Base-by-base conservation (phyloP, 2,113 vertebrate species). In the Tetrao urogallus region DNA sequence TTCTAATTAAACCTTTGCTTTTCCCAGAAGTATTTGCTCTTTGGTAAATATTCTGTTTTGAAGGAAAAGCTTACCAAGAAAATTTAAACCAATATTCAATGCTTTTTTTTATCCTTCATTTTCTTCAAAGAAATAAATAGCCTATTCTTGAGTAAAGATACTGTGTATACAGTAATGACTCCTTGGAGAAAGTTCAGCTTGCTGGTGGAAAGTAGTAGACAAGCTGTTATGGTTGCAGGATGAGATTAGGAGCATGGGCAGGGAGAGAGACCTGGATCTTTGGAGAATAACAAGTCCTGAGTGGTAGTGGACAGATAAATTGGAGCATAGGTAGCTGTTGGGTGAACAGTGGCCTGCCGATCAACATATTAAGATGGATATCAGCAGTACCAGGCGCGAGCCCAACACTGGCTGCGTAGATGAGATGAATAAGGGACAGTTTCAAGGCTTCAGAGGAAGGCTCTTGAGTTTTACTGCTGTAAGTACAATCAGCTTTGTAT, bases 271-370 rank as follows among this genome's bases (percentile, higher is more conserved):
- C 70, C 63, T 71, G 28, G 50, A 42, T 57, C 45, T 82, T 86
- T 82, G 89, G 79, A 93, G 27, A 89, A 83, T 78, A 90, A 57
- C 43, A 86, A 65, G 19, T 76, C 32, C 45, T 77, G 81, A 93
- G 52, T 34, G 70, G 76, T 0, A 94, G 64, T 36, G 65, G 67
- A 79, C 73, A 80, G 82, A 79, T 79, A 75, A 90, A 78, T 60
- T 54, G 60, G 88, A 90, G 63, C 65, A 86, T 1, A 1, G 38
- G 73, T 60, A 83, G 72, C 77, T 73, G 58, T 67, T 32, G 54
- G 67, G 54, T 86, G 48, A 83, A 61, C 22, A 74, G 32, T 71
- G 25, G 24, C 57, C 38, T 80, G 69, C 18, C 3, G 4, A 47
- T 58, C 54, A 73, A 54, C 11, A 4, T 40, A 67, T 52, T 36